Conservation (phyloP, 2,113 vertebrate species). For the Gnathonemus echidnorhynchus region DNA sequence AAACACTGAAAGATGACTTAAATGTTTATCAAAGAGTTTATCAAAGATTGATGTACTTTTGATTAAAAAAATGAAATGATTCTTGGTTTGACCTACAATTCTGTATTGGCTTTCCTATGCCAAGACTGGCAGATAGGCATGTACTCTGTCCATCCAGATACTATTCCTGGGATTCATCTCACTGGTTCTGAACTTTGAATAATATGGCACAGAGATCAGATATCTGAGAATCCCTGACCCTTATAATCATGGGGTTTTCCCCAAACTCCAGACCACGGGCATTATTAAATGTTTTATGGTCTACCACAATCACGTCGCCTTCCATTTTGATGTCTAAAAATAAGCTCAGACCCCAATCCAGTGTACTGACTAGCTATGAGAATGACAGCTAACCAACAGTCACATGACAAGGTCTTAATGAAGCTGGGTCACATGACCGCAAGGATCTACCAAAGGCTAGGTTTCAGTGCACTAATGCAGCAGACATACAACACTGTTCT, state of each 20-base stretch:
- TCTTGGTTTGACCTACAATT: neutral
- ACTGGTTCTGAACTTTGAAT: neutral
- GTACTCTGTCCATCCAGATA: neutral
- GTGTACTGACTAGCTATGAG: neutral
- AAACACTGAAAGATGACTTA: neutral
- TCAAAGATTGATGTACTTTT: neutral
- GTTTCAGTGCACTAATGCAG: neutral
- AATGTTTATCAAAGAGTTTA: neutral
- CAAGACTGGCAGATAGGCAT: neutral
- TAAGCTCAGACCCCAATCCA: neutral
- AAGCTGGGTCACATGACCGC: neutral
- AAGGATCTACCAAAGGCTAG: neutral
- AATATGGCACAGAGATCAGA: neutral
- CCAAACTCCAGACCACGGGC: neutral
- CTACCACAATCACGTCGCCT: neutral
- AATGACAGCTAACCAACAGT: neutral
- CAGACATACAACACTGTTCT: neutral
- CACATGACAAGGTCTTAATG: neutral
- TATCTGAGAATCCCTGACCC: neutral
- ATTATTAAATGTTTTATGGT: neutral
- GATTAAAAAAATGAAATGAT: neutral
- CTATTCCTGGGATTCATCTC: neutral
- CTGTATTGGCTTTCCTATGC: neutral
- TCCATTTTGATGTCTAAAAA: neutral
- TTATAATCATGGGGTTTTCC: neutral